Conservation (phyloP, 2,113 vertebrate genomes). For the Nothobranchius furzeri region DNA sequence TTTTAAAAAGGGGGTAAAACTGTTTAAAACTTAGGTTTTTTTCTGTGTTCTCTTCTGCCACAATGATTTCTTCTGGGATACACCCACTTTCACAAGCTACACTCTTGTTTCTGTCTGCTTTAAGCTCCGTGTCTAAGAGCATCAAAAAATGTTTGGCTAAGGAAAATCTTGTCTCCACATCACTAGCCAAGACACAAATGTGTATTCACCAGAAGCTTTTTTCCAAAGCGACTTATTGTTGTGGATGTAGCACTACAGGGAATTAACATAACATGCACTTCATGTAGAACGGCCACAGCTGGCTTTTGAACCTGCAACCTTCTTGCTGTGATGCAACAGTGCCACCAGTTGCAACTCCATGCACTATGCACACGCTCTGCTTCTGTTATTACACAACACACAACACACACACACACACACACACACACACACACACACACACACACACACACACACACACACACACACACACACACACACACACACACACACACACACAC, state of each 20-base stretch:
- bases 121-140: conserved; percentile 50
- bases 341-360: too few species aligned
- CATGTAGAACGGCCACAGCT: too few species aligned
- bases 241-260: too few species aligned
- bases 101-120: conserved; percentile 23
- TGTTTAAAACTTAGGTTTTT: neutral
- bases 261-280: too few species aligned
- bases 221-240: too few species aligned
- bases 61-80: conserved; percentile 29
- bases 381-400: conserved; percentile 19
- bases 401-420: conserved; percentile 13
- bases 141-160: conserved; percentile 35
- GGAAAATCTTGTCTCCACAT: conserved; percentile 23
- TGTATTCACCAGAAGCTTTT: too few species aligned
- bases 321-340: too few species aligned
- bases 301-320: too few species aligned
- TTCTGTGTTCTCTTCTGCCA: conserved; percentile 16
- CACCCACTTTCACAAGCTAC: conserved; percentile 32
- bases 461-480: neutral
- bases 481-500: conserved; percentile 23
- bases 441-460: neutral
- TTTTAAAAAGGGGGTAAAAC: too few species aligned
- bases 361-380: neutral
- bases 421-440: neutral
- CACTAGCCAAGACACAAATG: conserved; percentile 45